Evolutionary conservation across 2,888 invertebrate genomes (phyloP), one percentile per base, ranked within the genome.

Genomic region (Argyresthia goedartella): DNA sequence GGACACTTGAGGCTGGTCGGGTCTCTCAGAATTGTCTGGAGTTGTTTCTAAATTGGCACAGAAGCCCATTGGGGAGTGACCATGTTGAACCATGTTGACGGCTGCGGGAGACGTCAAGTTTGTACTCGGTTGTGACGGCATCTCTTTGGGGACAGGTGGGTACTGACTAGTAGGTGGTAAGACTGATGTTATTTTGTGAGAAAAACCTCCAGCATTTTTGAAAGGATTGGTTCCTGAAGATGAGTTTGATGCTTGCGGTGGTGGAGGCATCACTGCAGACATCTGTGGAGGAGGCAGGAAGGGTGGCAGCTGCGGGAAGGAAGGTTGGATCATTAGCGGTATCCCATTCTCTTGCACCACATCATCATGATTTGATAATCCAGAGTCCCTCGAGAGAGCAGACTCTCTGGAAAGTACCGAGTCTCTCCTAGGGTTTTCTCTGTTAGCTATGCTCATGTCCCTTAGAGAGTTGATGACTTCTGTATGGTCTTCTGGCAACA

Each of bases 11-110:
- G 80, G 82, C 54, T 76, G 82, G 65, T 90, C 91, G 0, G 90
- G 90, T 53, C 90, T 85, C 69, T 92, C 92, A 0, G 90, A 90
- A 67, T 92, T 92, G 66, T 92, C 92, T 1, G 91, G 90, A 4
- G 90, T 82, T 4, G 89, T 89, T 73, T 91, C 91, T 56, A 91
- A 77, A 70, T 91, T 91, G 4, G 89, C 89, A 53, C 88, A 87
- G 65, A 78, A 88, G 44, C 78, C 78, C 45, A 73, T 62, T n/a
- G 76, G 63, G 25, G 70, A 60, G 60, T 74, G 66, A 54, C 67
- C 73, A 52, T 80, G 77, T 52, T 81, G 79, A 35, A 73, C 62
- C 59, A 78, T 79, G 55, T 61, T 76, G 9, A 79, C 78, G 15
- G 67, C 76, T 8, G 72, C 63, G n/a, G 81, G 76, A 3, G 81